Base-by-base conservation (phyloP, 2,113 vertebrate species). In the Pterophyllum scalare region DNA sequence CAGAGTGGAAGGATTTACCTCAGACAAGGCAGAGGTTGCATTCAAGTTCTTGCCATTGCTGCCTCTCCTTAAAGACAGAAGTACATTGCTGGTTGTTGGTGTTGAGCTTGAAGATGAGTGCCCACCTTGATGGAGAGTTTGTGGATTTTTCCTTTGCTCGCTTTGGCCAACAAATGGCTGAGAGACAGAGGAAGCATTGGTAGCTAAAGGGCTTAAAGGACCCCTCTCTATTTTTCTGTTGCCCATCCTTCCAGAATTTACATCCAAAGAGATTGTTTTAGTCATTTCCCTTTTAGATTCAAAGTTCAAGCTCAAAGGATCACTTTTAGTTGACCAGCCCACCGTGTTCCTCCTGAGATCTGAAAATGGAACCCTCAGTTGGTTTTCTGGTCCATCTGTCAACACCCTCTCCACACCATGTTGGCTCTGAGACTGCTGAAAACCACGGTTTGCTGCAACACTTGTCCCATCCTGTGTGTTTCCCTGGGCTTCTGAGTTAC, bases 81-180 rank as follows among this genome's bases (percentile, higher is more conserved):
- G 95, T 3, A 95, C 20, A 35, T 93, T 94, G 89, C 95, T 96
- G 8, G 93, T 95, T 75, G 93, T 93, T 78, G 95, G 95, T 75
- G 94, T 94, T 11, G 95, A 95, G 65, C 88, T 93, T 80, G 78
- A 22, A 83, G 88, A 64, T 22, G 92, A 91, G 15, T 80, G 60
- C 62, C 59, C 64, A 13, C 56, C 81, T 65, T 93, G 91, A 74
- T 79, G 60, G 72, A n/a, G 26, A 10, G 75, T 75, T 78, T 92
- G 87, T 31, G 81, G 85, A 67, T 72, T 91, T 33, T 80, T 91
- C 49, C 83, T 90, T 85, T 90, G 85, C 70, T 79, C 84, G 31
- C 70, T 76, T 59, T 24, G 75, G 12, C 91, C 78, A 38, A 61
- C 61, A 3, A 91, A 91, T 22, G 70, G 67, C 9, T 92, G 49